Conservation (phyloP, 1,140 invertebrate genomes). For the Trigoniulus corallinus region DNA sequence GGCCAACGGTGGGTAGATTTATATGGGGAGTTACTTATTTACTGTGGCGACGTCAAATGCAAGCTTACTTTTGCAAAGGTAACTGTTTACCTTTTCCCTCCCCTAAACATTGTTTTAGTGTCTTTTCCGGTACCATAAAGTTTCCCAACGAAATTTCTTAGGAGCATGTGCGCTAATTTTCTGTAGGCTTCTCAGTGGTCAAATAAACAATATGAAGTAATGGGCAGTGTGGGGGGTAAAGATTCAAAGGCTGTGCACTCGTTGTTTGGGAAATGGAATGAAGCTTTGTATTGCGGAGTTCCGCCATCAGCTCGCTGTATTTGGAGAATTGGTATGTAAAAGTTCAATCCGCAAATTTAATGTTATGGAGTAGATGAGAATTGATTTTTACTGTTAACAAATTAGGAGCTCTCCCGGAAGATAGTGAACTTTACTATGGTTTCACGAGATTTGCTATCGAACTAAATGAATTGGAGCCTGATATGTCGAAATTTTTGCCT, state of each 20-base stretch:
- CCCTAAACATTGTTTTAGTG: not conserved
- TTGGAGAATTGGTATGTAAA: constrained; percentile 47
- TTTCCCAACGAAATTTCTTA: too few relatives aligned
- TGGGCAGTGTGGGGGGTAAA: constrained; percentile 41
- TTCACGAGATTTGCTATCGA: constrained; percentile 73
- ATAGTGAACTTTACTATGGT: constrained; percentile 64
- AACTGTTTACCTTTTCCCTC: constrained; percentile 8
- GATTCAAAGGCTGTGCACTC: constrained; percentile 41
- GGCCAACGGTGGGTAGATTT: constrained; percentile 71
- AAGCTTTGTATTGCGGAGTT: constrained; percentile 56
- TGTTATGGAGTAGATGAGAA: not conserved
- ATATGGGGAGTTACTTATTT: constrained; percentile 63
- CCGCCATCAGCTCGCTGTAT: constrained; percentile 50
- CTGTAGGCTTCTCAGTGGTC: constrained; percentile 58
- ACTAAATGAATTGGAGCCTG: constrained; percentile 56
- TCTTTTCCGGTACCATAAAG: too few relatives aligned
- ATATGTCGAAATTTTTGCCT: constrained; percentile 42
- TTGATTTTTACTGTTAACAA: constrained; percentile 2
- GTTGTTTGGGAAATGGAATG: constrained; percentile 65
- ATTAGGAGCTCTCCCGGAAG: constrained; percentile 54
- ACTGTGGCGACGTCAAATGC: constrained; percentile 37
- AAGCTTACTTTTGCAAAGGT: constrained; percentile 70
- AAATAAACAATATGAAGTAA: constrained; percentile 55
- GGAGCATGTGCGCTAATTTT: too few relatives aligned
- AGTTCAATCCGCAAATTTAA: too few relatives aligned